Evolutionary conservation across 2,797 vertebrate genomes (phyloP).

Genomic region (Podarcis siculus): DNA sequence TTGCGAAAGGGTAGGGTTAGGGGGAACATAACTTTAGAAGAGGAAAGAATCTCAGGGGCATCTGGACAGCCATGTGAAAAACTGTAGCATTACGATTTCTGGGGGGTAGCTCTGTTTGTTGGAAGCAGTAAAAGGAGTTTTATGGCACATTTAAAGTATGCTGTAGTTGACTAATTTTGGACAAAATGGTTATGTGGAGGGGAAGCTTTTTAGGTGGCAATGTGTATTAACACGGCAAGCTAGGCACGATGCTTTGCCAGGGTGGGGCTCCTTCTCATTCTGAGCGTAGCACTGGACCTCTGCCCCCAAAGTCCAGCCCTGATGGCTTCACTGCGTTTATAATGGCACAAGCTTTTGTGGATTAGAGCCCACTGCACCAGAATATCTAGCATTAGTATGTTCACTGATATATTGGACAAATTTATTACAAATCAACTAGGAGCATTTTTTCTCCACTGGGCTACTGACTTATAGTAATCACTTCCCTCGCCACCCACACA

Average conservation of each 20-base stretch:
- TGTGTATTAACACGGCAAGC: not conserved
- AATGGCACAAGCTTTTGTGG: not conserved
- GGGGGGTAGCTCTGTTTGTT: not conserved
- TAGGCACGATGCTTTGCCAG: not conserved
- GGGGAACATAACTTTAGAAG: not conserved
- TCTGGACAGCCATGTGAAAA: not conserved
- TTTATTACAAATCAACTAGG: not conserved
- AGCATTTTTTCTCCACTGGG: not conserved
- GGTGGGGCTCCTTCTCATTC: not conserved
- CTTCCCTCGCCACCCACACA: too few relatives aligned
- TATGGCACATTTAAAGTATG: not conserved
- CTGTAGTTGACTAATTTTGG: not conserved
- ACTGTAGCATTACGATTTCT: not conserved
- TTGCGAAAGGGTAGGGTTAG: not conserved
- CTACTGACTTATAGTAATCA: not conserved
- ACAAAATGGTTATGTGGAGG: too few relatives aligned
- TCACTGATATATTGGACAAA: not conserved
- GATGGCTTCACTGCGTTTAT: not conserved
- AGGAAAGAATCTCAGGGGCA: not conserved
- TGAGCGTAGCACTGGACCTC: not conserved
- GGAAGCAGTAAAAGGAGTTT: not conserved
- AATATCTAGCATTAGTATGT: too few relatives aligned
- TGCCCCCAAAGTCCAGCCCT: not conserved
- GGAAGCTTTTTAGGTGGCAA: too few relatives aligned
- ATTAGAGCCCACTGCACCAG: not conserved